Evolutionary conservation across 92 coral and sea anemone genomes (phyloP).

Genomic region (Galaxea fascicularis): DNA sequence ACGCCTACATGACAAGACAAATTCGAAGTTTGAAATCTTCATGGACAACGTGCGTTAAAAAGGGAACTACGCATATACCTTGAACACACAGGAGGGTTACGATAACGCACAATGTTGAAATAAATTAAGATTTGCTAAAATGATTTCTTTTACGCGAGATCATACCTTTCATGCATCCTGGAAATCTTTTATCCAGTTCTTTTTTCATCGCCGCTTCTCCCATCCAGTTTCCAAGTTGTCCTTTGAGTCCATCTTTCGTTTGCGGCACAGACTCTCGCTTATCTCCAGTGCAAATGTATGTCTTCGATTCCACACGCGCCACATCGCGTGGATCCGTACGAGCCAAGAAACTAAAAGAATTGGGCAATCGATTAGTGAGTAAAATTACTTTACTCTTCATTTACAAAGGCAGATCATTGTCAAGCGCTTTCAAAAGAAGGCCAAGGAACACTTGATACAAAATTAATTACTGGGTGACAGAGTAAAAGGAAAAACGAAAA

Average conservation of each 20-base stretch:
- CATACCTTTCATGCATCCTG: slow-evolving; percentile 91
- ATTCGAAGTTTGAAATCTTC: slow-evolving; percentile 3
- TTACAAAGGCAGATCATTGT: background rate
- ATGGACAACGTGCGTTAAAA: background rate
- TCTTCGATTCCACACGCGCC: slow-evolving; percentile 91
- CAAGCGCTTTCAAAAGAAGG: background rate
- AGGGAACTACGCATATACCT: no score
- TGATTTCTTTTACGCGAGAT: background rate
- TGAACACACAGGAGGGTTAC: no score
- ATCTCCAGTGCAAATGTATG: slow-evolving; percentile 81
- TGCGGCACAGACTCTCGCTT: slow-evolving; percentile 77
- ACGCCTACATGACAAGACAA: slow-evolving; percentile 13
- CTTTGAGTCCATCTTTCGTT: slow-evolving; percentile 69
- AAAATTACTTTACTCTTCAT: background rate
- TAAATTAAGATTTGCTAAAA: background rate
- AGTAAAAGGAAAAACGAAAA: background rate
- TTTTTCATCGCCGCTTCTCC: slow-evolving; percentile 71
- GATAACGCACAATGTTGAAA: background rate
- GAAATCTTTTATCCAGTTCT: slow-evolving; percentile 66
- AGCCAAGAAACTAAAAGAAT: slow-evolving; percentile 67
- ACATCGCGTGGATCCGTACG: slow-evolving; percentile 94
- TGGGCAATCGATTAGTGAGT: background rate
- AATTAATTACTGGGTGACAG: background rate
- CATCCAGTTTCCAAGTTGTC: slow-evolving; percentile 88
- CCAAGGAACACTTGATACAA: background rate